Conservation (phyloP, 2,888 invertebrate genomes). For the Luperina nickerlii region DNA sequence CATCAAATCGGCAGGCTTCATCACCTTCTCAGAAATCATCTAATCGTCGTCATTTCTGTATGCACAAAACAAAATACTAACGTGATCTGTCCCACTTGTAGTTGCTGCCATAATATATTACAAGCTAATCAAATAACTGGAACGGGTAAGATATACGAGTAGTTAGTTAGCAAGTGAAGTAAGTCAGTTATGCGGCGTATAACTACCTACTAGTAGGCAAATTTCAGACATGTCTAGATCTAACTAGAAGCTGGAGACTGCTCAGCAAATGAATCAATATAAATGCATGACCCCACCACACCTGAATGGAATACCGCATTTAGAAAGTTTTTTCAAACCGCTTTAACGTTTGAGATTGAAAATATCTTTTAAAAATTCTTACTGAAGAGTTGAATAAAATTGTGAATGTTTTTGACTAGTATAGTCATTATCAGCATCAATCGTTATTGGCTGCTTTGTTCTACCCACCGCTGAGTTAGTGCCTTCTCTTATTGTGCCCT, state of each 20-base stretch:
- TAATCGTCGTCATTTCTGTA: neutral
- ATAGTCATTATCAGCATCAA: neutral
- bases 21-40: neutral
- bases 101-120: neutral
- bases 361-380: slow-evolving; percentile 20
- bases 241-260: slow-evolving; percentile 49
- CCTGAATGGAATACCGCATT: slow-evolving; percentile 52
- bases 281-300: slow-evolving; percentile 62
- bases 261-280: slow-evolving; percentile 66
- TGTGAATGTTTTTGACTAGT: neutral
- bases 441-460: neutral
- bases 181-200: slow-evolving; percentile 35
- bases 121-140: slow-evolving; percentile 29
- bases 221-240: slow-evolving; percentile 55
- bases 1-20: neutral
- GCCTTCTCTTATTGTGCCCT: neutral
- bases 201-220: slow-evolving; percentile 41
- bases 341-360: slow-evolving; percentile 42
- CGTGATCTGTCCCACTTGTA: neutral
- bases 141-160: slow-evolving; percentile 1
- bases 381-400: slow-evolving; percentile 8
- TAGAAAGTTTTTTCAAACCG: slow-evolving; percentile 39
- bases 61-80: neutral
- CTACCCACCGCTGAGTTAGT: no score
- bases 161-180: slow-evolving; percentile 35